phyloP scores from a whole-genome alignment of 2,113 vertebrate species.

The Notarius quadriscutis region DNA sequence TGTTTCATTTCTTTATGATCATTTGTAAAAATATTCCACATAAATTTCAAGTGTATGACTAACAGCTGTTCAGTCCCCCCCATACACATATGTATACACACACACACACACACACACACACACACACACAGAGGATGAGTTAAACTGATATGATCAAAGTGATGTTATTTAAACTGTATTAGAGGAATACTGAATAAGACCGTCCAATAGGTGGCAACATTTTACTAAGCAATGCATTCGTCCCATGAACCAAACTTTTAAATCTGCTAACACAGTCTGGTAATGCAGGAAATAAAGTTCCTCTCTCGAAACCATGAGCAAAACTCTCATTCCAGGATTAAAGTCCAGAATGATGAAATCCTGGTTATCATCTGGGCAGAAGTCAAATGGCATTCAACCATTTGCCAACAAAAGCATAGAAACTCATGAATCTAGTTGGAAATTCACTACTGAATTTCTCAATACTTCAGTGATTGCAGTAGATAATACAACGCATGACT shows the following conservation, averaged over 20 bases:
- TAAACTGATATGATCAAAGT: slow-evolving; percentile 61
- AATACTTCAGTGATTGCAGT: background rate
- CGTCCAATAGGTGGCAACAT: slow-evolving; percentile 19
- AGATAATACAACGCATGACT: background rate
- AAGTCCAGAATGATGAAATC: background rate
- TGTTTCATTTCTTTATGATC: slow-evolving; percentile 3
- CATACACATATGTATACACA: background rate
- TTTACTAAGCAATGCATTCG: background rate
- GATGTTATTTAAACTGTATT: slow-evolving; percentile 50
- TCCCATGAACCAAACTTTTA: background rate
- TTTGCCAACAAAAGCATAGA: background rate
- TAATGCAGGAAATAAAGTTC: background rate
- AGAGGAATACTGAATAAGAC: slow-evolving; percentile 39
- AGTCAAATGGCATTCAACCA: background rate
- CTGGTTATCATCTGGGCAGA: background rate
- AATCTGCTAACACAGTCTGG: background rate
- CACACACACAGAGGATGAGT: slow-evolving; percentile 11
- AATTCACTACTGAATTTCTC: background rate
- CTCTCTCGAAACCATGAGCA: background rate
- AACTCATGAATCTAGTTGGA: background rate
- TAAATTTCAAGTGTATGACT: slow-evolving; percentile 27
- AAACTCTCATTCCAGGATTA: background rate
- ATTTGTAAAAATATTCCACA: background rate
- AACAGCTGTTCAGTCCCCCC: background rate
- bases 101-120: slow-evolving; percentile 15